Percentiles rank a stretch among this genome's conserved stretches.
Evolutionary conservation across 2,888 invertebrate species (phyloP).

Genomic region (Hemithea aestivaria): DNA sequence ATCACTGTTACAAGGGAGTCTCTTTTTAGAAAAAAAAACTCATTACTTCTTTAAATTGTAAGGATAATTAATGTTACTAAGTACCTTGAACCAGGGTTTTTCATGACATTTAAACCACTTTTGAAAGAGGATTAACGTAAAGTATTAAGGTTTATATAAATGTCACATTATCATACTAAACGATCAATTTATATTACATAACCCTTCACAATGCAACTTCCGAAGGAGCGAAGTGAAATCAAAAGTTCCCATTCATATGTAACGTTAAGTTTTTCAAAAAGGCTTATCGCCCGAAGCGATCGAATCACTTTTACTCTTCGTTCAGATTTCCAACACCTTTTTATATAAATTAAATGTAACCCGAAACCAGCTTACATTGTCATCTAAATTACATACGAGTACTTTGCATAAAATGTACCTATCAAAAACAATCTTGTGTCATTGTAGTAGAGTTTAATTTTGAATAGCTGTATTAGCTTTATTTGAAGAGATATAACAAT

Average conservation of each 20-base stretch:
- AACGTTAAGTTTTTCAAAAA: slow-evolving; percentile 6
- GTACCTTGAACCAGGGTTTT: too few relatives aligned
- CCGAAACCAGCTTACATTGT: slow-evolving; percentile 27
- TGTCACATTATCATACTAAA: too few relatives aligned
- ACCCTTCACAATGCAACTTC: too few relatives aligned
- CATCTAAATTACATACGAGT: slow-evolving; percentile 37
- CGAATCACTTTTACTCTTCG: slow-evolving; percentile 18
- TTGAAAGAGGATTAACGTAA: too few relatives aligned
- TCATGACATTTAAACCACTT: too few relatives aligned
- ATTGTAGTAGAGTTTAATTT: slow-evolving; percentile 7
- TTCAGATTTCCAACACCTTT: slow-evolving; percentile 19
- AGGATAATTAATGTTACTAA: too few relatives aligned
- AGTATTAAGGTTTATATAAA: too few relatives aligned
- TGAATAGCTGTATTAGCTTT: slow-evolving; percentile 14
- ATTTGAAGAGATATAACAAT: slow-evolving; percentile 5
- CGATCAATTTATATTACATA: too few relatives aligned
- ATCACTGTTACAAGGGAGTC: too few relatives aligned
- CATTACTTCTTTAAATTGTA: too few relatives aligned
- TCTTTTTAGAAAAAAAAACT: too few relatives aligned
- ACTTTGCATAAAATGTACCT: slow-evolving; percentile 21
- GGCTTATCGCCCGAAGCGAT: slow-evolving; percentile 11
- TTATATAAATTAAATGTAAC: slow-evolving; percentile 22
- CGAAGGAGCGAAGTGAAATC: slow-evolving; percentile 5
- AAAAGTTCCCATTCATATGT: slow-evolving; percentile 4
- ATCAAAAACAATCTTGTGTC: not conserved